Base-by-base conservation (phyloP, 2,113 vertebrate genomes). In the Amphilophus citrinellus region DNA sequence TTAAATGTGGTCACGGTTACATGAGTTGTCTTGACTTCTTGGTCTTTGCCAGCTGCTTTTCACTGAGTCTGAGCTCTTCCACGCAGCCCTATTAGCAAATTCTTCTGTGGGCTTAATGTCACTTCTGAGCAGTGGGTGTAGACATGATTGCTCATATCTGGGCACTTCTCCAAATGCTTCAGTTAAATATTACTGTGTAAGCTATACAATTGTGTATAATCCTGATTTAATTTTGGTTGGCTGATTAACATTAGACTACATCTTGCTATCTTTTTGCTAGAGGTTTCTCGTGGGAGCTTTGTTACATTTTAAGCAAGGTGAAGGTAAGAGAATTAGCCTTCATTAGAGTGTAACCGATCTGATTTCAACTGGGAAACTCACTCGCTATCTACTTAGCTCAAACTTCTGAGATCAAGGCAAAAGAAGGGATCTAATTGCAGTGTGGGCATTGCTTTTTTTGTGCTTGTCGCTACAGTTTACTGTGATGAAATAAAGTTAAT, bases 81-180 rank as follows among this genome's bases (percentile, higher is more conserved):
- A 83, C 71, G 60, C 90, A 90, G 84, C 88, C 88, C 88, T 92
- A 93, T 95, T 94, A 95, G 90, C 47, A 80, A 89, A 95, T 94
- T 95, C 93, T 90, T 94, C 81, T 60, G 75, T 2, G n/a, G 85
- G 91, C 93, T 95, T 94, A 95, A 81, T 61, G 87, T 95, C 94
- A 93, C 91, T 86, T 93, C 89, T 88, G 79, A 92, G 90, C 89
- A 78, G 58, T 82, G 85, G 84, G 79, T 85, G 80, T 82, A 77
- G 86, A 92, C 68, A 42, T 85, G 91, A 94, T 84, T 86, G 82
- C 92, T 92, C 77, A 82, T 91, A 84, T 92, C 90, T 91, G 86
- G 94, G 92, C 89, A 86, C 66, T 76, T 87, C 78, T 93, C 92
- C 94, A 95, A 93, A 94, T 89, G 81, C 90, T 88, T 88, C 24